These are phyloP conservation scores for Xestia c-nigrum DNA, from an alignment of 2,888 invertebrate species.

Conservation along the genomic window DNA sequence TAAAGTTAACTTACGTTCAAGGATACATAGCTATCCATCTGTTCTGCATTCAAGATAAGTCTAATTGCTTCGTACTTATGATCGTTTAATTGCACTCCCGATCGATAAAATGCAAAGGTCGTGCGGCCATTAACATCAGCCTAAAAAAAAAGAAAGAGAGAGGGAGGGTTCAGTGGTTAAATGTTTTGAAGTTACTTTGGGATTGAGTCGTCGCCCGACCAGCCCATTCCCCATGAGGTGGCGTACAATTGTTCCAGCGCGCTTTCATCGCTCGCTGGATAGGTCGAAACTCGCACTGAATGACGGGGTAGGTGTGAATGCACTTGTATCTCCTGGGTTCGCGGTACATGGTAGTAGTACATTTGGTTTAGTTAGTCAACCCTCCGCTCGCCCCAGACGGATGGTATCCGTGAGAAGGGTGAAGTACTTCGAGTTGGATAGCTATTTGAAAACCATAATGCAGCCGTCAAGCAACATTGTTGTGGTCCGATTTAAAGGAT, in stretches of 20 bases:
- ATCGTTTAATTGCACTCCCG: constrained; percentile 16
- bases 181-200: neutral
- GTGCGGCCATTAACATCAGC: constrained; percentile 11
- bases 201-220: neutral
- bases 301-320: neutral
- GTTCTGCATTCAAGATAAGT: constrained; percentile 27
- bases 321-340: neutral
- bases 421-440: neutral
- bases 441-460: neutral
- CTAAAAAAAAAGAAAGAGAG: no score
- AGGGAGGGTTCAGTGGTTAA: neutral
- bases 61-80: constrained; percentile 2
- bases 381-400: neutral
- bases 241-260: neutral
- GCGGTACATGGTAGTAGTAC: neutral
- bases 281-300: neutral
- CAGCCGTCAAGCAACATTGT: neutral
- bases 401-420: neutral
- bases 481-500: neutral
- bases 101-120: constrained; percentile 34
- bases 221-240: neutral
- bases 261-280: neutral
- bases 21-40: neutral
- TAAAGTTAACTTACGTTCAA: neutral
- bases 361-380: neutral